Evolutionary conservation across 2,113 vertebrate genomes (phyloP), one percentile per base, ranked within the genome.

Genomic region (Calidris pygmaea): DNA sequence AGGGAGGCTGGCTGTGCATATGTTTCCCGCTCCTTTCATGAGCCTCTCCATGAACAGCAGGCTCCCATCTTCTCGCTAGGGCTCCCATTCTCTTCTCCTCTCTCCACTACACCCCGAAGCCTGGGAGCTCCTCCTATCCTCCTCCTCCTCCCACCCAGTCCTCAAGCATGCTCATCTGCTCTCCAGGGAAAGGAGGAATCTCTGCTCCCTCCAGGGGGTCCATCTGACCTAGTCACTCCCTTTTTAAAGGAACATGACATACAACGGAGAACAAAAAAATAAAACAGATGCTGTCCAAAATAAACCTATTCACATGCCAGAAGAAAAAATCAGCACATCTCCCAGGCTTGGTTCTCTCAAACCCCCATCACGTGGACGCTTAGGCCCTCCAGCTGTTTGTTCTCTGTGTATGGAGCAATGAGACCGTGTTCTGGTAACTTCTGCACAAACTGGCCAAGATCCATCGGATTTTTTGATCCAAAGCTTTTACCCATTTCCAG

Each of bases 131-230:
- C 77, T 96, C 80, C 80, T 89, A 48, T 77, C 67, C 68, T 84
- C 53, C 68, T 78, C 37, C 83, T 96, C 89, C 81, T 87, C 62
- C 91, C 81, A 96, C 91, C 88, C 85, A 79, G 62, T 93, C 91
- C 67, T 87, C 93, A 87, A 87, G 77, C 91, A 95, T 89, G 85
- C 87, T 96, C 96, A 96, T 97, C 96, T 96, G 96, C 89, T 95
- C 96, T 96, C 93, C 96, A 97, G 95, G 95, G 96, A 94, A 83
- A 95, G 81, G 62, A 97, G 91, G 93, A 96, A 97, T 96, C 91
- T 96, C 85, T 87, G 65, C 60, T 96, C 89, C 60, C 90, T 96
- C 95, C 84, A 75, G 96, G 96, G 80, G 91, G 80, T 96, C 94
- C 89, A 85, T 96, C 93, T 94, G 96, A 97, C 96, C 95, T 93